A percentile compares a stretch with the other conserved stretches of the same genome.
Evolutionary conservation across 2,888 invertebrate species (phyloP).

Genomic region (Disparrhopalites patrizii): DNA sequence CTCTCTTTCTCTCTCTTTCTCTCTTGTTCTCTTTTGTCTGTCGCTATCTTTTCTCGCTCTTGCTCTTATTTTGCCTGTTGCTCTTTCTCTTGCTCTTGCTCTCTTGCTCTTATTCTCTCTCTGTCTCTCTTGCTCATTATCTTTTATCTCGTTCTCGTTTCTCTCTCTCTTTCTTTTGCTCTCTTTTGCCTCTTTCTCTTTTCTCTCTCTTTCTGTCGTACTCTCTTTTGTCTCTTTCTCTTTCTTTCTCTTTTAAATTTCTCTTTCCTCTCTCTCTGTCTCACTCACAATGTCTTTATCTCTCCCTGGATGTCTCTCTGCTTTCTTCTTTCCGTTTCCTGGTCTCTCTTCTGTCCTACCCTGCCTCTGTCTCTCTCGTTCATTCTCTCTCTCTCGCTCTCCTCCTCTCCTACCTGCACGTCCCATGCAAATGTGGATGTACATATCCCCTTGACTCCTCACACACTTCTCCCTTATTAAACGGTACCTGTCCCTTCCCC

Average conservation of each 20-base stretch:
- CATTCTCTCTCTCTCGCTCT: conserved; percentile 5
- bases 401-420: not conserved
- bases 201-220: not conserved
- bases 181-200: too few species aligned
- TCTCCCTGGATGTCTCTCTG: not conserved
- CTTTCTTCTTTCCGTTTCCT: not conserved
- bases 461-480: not conserved
- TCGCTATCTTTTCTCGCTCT: not conserved
- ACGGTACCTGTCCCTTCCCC: not conserved
- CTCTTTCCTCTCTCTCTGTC: not conserved
- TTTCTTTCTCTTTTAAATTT: not conserved
- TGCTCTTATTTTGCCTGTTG: too few species aligned
- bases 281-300: not conserved
- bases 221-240: not conserved
- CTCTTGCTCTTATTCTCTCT: too few species aligned
- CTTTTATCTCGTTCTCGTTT: too few species aligned
- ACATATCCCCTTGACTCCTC: not conserved
- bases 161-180: too few species aligned
- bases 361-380: too few species aligned
- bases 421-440: not conserved
- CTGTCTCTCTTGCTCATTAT: too few species aligned
- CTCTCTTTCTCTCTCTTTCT: conserved; percentile 10
- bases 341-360: too few species aligned
- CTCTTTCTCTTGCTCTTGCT: too few species aligned
- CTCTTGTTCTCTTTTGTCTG: conserved; percentile 1